Evolutionary conservation across 2,797 vertebrate species (phyloP), one percentile per base, ranked within the genome.

Genomic region (Rhinoraja longicauda): DNA sequence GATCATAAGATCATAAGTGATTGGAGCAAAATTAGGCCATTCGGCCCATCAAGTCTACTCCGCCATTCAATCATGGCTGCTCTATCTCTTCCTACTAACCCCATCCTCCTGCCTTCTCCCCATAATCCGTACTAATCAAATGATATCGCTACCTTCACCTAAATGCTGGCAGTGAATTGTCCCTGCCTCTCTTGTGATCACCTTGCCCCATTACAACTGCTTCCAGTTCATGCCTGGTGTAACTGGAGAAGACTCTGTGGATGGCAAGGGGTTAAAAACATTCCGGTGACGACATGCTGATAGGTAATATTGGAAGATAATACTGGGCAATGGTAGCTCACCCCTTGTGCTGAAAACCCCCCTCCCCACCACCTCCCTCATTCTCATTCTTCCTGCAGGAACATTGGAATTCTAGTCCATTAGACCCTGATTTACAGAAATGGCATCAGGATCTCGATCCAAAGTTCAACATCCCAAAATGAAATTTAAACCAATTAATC

Each of bases 401-500:
- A 96, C 96, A 97, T 96, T 96, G 95, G 96, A 96, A 96, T 96
- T 95, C 95, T 95, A 95, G 96, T 97, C 97, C 45, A 45, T 97
- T 97, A 97, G 96, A 95, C 95, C 94, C 95, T 95, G 95, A 95
- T 95, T 96, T 95, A 94, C 94, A 93, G 95, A 95, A 88, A 96
- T 96, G 95, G 95, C 96, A 95, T 95, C 95, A 94, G 96, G 95
- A 95, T 97, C 95, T 95, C 19, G 94, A 97, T 96, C 96, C 97
- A 97, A 97, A 97, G 97, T 97, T 97, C 97, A 97, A 96, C 91
- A 94, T 95, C 95, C 96, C 95, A 96, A 97, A 97, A 97, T 97
- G 96, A 97, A 97, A 97, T 97, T 97, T 97, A 97, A 97, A 97
- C 96, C 97, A 97, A 97, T 98, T 97, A 97, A 97, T 97, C 96